Evolutionary conservation across 2,888 invertebrate genomes (phyloP), one percentile per base, ranked within the genome.

Genomic region (Troilus luridus): DNA sequence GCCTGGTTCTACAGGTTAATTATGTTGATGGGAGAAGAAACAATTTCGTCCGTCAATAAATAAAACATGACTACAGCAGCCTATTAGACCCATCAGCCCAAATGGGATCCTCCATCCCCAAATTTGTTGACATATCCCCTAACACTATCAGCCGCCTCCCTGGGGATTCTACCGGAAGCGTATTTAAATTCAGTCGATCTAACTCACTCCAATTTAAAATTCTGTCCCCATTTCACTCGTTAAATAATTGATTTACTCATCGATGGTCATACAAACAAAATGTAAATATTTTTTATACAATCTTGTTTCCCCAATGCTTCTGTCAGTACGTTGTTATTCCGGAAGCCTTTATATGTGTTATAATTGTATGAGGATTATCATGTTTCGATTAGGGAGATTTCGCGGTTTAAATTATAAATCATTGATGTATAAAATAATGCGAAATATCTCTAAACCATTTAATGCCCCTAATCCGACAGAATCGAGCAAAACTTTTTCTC

Each of bases 51-150:
- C 19, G 56, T 56, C 56, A 41, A 85, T 85, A 85, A 85, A 85
- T 85, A 85, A 85, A 85, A 85, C 85, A 85, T 85, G 85, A 85
- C 56, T 54, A 85, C 1, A n/a, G 56, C 5, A n/a, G 41, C n/a
- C 85, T 85, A 58, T 85, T 85, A 85, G 21, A 58, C 11, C n/a
- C 85, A 85, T 54, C 85, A 54, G n/a, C 21, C 56, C 85, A 56
- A 85, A 56, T 54, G 11, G 85, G 56, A 56, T 58, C 54, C 85
- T 56, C 54, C 81, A 56, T 11, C 85, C 85, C 85, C 12, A 85
- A 85, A 85, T 85, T 85, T 85, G 85, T 85, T 85, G 85, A 56
- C n/a, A 85, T 56, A 85, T 21, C 85, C 85, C 85, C 56, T 56
- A 56, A 56, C 56, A 54, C 56, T 11, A 56, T 56, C 56, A 56